Evolutionary conservation across 2,797 vertebrate species (phyloP).

Genomic region (Hybognathus amarus): DNA sequence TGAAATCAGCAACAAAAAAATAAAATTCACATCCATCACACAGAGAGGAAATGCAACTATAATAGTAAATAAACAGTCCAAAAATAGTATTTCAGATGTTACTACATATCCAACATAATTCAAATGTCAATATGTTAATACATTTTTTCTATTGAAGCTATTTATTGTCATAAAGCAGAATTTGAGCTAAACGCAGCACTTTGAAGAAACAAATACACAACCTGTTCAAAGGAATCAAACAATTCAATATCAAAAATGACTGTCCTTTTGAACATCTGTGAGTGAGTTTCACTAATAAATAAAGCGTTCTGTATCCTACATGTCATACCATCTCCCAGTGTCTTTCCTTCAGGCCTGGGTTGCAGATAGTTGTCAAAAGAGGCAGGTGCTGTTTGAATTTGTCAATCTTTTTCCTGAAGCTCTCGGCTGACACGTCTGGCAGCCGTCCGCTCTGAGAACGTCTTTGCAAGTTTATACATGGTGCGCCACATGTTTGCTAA

Average conservation of each 20-base stretch:
- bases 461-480: constrained; percentile 84
- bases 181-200: not conserved
- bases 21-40: constrained; percentile 53
- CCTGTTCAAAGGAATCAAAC: not conserved
- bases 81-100: too few relatives aligned
- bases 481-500: constrained; percentile 87
- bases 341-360: constrained; percentile 86
- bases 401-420: constrained; percentile 81
- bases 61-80: not conserved
- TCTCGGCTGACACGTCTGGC: constrained; percentile 82
- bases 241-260: not conserved
- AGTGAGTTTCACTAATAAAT: not conserved
- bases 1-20: constrained; percentile 65
- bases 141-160: not conserved
- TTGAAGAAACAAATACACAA: not conserved
- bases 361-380: constrained; percentile 84
- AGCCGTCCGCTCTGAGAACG: constrained; percentile 75
- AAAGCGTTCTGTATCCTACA: not conserved
- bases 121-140: too few relatives aligned
- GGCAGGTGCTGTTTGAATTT: constrained; percentile 88
- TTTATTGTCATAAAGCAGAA: not conserved
- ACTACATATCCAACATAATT: not conserved
- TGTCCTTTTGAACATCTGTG: too few relatives aligned
- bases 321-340: constrained; percentile 86
- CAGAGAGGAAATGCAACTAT: constrained; percentile 36